Conservation (phyloP, 2,888 invertebrate genomes). For the Maniola hyperantus region DNA sequence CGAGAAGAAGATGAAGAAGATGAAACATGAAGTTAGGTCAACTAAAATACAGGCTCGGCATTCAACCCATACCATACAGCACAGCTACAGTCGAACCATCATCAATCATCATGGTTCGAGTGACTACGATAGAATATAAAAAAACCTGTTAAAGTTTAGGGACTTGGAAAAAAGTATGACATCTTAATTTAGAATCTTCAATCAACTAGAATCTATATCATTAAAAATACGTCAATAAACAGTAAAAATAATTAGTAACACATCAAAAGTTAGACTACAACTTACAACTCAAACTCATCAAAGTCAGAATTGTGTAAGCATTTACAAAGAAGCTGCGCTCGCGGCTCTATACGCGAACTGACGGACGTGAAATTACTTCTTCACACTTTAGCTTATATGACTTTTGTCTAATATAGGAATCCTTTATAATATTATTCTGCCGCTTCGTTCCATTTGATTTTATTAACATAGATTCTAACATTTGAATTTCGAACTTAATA, state of each 20-base stretch:
- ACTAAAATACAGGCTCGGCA: no score
- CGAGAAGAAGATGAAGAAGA: no score
- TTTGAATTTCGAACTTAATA: no score
- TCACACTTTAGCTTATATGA: constrained; percentile 4
- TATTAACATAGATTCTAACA: background rate
- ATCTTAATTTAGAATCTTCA: background rate
- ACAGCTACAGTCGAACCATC: no score
- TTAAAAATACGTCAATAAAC: background rate
- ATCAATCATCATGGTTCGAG: no score
- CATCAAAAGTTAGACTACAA: constrained; percentile 2
- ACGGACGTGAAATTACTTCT: constrained; percentile 14
- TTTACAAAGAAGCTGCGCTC: constrained; percentile 5
- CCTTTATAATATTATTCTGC: background rate
- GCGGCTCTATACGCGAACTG: constrained; percentile 9
- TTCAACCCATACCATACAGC: no score
- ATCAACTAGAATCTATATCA: background rate
- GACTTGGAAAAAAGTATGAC: no score
- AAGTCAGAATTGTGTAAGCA: constrained; percentile 9
- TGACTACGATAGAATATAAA: no score
- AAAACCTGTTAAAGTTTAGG: no score
- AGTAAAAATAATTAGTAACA: constrained; percentile 6
- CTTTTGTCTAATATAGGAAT: background rate
- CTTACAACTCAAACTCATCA: constrained; percentile 13
- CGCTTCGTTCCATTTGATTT: background rate
- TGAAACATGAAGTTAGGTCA: no score